Evolutionary conservation across 1,140 invertebrate species (phyloP), one percentile per base, ranked within the genome.

Genomic region (Aethina tumida): DNA sequence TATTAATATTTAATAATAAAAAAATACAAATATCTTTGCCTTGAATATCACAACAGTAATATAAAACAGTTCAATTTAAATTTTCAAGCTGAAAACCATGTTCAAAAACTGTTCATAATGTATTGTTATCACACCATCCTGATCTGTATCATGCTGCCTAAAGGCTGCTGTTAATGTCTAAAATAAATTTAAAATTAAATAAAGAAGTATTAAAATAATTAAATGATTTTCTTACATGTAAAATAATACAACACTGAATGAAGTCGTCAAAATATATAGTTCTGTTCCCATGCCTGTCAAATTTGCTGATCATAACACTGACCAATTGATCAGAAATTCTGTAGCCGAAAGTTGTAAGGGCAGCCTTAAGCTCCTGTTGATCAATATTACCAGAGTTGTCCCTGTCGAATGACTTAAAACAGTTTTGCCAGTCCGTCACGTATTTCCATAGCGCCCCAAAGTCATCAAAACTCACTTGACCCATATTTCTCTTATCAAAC

Each of bases 201-300:
- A 13, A 29, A 13, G 14, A 29, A 14, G 19, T n/a, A n/a, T n/a
- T n/a, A n/a, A 22, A 22, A 22, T 22, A n/a, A 22, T 22, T 12
- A 24, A 8, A 21, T 9, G 13, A 31, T 22, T 18, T 20, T 21
- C 81, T 86, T 71, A 94, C 89, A 71, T 94, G 84, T 44, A 97
- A 64, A 8, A 89, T 79, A 41, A 96, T 76, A 60, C 89, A 93
- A 54, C 87, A 93, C 61, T 97, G 93, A 52, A 98, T 97, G 56
- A 97, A 98, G 66, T 98, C 94, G 71, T 98, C 95, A 71, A 98
- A 97, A 18, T 90, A 77, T 48, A 97, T 87, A 1, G 78, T 84
- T 21, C 87, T 86, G 47, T 72, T 69, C 9, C 90, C 90, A 55
- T 79, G 80, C 42, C 94, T 67, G 64, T 97, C 94, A 70, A 95